Base-by-base conservation (phyloP, 2,797 vertebrate genomes). In the Huso huso region DNA sequence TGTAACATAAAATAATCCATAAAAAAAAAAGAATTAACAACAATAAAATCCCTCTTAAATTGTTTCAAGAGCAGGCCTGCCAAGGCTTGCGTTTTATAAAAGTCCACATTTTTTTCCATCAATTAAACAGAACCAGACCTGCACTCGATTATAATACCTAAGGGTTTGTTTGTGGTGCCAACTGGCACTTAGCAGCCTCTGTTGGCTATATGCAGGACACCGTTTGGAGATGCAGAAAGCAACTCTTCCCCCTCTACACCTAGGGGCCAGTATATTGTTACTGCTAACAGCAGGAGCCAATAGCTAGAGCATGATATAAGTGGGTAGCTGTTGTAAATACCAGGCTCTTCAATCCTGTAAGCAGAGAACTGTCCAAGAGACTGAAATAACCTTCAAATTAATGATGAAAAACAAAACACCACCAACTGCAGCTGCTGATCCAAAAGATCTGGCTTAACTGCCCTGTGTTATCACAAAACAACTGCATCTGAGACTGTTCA, bases 61-160 rank as follows among this genome's bases (percentile, higher is more conserved):
- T 53, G 51, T 53, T 58, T 10, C 9, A 58, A 58, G 12, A 7
- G 55, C 12, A 10, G 12, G 55, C 55, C 55, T 58, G 55, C 55
- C 55, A 58, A 58, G 55, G 11, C 55, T 57, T 9, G 55, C 55
- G 13, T 57, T 57, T 57, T 57, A 11, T 57, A 57, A 58, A 6
- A 58, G 55, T 58, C 12, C 55, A 58, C 55, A 3, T 12, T 58
- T 58, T 58, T n/a, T 58, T 58, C 55, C 55, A 58, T 7, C 12
- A 12, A n/a, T n/a, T 58, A 58, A 58, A 58, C 55, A 58, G 13
- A 58, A 58, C 55, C 55, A 58, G 55, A 58, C 55, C 55, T 58
- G 12, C 12, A 6, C 55, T 2, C 12, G 12, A 13, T 58, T 58
- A 58, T 10, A 8, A 58, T 7, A n/a, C 55, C 55, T 12, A 11